Conservation (phyloP, 2,113 vertebrate species). For the Mus spicilegus region DNA sequence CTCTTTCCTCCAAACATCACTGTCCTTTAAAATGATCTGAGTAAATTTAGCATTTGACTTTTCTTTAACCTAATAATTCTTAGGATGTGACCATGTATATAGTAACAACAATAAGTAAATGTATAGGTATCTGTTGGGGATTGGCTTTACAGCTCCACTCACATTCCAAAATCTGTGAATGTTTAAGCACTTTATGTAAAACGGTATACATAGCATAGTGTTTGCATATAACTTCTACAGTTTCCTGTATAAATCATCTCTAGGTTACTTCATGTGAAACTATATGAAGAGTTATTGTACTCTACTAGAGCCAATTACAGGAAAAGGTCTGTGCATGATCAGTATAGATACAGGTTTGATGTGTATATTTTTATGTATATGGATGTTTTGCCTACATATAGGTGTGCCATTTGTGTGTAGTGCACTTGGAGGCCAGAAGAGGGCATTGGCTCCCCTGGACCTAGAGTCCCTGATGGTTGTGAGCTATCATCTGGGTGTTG, state of each 20-base stretch:
- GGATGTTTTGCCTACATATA: neutral
- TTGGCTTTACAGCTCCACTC: neutral
- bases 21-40: conserved; percentile 17
- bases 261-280: neutral
- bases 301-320: neutral
- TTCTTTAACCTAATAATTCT: conserved; percentile 23
- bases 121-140: no score
- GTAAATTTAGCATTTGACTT: conserved; percentile 4
- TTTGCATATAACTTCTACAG: neutral
- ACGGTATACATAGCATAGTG: neutral
- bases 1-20: neutral
- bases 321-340: neutral
- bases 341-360: neutral
- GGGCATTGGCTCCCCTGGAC: neutral
- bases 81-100: neutral
- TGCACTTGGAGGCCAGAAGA: neutral
- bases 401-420: neutral
- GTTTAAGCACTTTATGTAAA: neutral
- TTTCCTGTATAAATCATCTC: neutral
- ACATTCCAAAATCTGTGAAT: neutral
- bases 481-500: neutral
- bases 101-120: neutral
- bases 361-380: neutral
- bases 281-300: neutral
- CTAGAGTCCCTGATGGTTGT: neutral